phyloP scores from a whole-genome alignment of 2,888 invertebrate species.

The Agrilus mali region DNA sequence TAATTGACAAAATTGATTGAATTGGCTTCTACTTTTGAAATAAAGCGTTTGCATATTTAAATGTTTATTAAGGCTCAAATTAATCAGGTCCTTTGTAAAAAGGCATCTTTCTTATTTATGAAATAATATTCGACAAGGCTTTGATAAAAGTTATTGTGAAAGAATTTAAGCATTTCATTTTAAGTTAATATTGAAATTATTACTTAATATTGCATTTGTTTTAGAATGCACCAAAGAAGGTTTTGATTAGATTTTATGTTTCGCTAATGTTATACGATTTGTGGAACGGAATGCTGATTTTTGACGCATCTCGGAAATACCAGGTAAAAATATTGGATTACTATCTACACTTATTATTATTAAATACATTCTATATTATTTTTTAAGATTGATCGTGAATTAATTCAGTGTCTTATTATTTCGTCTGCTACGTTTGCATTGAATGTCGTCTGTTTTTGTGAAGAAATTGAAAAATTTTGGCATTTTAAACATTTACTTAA shows the following conservation, averaged over 20 bases:
- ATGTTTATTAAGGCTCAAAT: no score
- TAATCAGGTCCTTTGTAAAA: no score
- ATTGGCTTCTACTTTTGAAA: no score
- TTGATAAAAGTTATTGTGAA: no score
- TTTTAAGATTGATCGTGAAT: constrained; percentile 53
- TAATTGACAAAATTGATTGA: no score
- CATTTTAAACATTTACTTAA: constrained; percentile 63
- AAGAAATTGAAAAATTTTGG: constrained; percentile 72
- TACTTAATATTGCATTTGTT: constrained; percentile 14
- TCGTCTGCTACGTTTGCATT: constrained; percentile 60
- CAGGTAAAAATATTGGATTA: constrained; percentile 23
- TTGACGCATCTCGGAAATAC: constrained; percentile 57
- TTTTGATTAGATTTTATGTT: constrained; percentile 71
- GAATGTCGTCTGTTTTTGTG: constrained; percentile 67
- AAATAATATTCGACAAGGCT: no score
- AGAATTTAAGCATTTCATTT: no score
- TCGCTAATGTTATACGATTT: constrained; percentile 75
- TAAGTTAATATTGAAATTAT: no score
- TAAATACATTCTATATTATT: not conserved
- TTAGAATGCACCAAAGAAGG: constrained; percentile 44
- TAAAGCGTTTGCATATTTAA: no score
- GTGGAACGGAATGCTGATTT: constrained; percentile 54
- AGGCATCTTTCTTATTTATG: no score
- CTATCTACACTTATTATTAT: not conserved
- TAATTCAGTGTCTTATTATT: constrained; percentile 63